Evolutionary conservation across 30 jellyfish, hydroid and myxozoan genomes (phyloP), one percentile per base, ranked within the genome.

Genomic region (Hydractinia symbiolongicarpus): DNA sequence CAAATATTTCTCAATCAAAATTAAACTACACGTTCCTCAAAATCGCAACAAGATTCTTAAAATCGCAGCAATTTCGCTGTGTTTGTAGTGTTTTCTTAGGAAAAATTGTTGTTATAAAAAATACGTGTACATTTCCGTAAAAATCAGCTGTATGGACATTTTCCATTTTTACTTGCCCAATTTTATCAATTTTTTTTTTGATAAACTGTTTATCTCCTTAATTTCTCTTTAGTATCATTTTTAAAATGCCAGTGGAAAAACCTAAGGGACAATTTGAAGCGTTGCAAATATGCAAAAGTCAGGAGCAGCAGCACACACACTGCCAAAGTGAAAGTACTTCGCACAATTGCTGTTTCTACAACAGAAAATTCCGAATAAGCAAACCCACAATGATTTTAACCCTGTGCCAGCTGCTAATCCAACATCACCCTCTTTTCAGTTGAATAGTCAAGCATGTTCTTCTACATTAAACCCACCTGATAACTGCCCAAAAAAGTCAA

Each of bases 241-340:
- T 91, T 86, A 44, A 73, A 80, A 84, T 79, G 78, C 80, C 91
- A 79, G 30, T 78, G 86, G 87, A 85, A 86, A 67, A 81, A 81
- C 73, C 73, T 86, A 53, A 78, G 84, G 79, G 91, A 78, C 70
- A 78, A 57, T 71, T 81, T 86, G 82, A 67, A 81, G 57, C 73
- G 85, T 64, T 86, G 95, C 67, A 64, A 84, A 82, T 54, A 55
- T 82, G 83, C 68, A 67, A 66, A 64, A 79, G 83, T 79, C 95
- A 70, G 95, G 91, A 56, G 91, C 95, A 40, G 95, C 91, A 56
- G 93, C 95, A 55, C 15, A 67, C 17, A 19, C 82, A 52, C 75
- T 86, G 91, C 95, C 95, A 19, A 81, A 81, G 73, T 86, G 92
- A 82, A 86, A 86, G 73, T 86, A 86, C 82, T 86, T 86, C 73